Conservation (phyloP, 2,888 invertebrate genomes). For the Escarpia spicata region DNA sequence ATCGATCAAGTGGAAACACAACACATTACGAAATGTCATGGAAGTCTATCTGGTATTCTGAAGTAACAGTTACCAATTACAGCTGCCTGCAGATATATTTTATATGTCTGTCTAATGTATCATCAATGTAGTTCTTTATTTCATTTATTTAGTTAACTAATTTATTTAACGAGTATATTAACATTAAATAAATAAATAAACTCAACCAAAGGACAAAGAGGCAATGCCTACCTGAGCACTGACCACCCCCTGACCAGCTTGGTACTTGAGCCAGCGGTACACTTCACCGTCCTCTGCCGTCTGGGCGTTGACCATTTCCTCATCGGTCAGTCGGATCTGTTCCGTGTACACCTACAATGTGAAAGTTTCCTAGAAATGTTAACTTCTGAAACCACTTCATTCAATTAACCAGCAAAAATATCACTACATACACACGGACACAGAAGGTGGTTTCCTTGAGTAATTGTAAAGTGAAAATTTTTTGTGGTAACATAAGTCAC, state of each 20-base stretch:
- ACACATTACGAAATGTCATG: not conserved
- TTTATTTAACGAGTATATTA: no score
- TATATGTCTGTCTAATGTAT: not conserved
- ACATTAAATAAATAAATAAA: not conserved
- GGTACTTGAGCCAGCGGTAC: constrained; percentile 62
- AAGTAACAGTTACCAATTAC: not conserved
- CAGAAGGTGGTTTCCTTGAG: no score
- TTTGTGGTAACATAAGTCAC: no score
- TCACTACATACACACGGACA: not conserved
- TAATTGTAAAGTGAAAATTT: no score
- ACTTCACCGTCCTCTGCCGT: constrained; percentile 63
- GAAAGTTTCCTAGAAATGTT: constrained; percentile 18
- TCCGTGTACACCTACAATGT: constrained; percentile 57
- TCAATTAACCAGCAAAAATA: not conserved
- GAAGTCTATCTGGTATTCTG: no score
- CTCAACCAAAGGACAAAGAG: not conserved
- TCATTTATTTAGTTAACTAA: no score
- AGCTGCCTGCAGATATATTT: no score
- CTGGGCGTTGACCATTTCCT: constrained; percentile 51
- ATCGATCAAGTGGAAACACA: not conserved
- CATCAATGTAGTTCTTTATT: no score
- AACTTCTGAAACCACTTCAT: not conserved
- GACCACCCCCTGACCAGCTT: constrained; percentile 60
- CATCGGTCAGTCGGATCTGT: constrained; percentile 59
- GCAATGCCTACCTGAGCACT: constrained; percentile 56